Base-by-base conservation (phyloP, 1,140 invertebrate genomes). In the Leptinotarsa lineolata region DNA sequence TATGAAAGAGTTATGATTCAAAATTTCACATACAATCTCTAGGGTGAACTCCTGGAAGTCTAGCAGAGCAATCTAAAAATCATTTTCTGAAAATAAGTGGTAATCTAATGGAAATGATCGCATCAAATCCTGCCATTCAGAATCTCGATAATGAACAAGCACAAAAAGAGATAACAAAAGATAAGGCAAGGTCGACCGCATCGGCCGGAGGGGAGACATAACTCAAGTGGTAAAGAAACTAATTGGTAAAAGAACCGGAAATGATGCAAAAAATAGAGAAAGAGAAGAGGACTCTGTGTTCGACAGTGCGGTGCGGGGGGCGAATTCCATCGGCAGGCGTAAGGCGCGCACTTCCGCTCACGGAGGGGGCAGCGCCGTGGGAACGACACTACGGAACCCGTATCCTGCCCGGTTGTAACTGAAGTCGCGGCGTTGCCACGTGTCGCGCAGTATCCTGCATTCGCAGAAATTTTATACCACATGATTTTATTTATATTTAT, bases 241-340 rank as follows among this genome's bases (percentile, higher is more conserved):
- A 78, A 77, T 78, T 77, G 77, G 77, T 78, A 75, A 78, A 77
- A 78, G 75, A 77, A 78, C 73, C 77, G 77, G 77, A 78, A 78
- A 78, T 64, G 75, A 20, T 73, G 73, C 76, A 77, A 78, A 78
- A 78, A 78, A 54, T 54, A 54, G 48, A 54, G n/a, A 54, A 18
- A 54, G n/a, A 54, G 48, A 18, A 54, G 48, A 54, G 48, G 48
- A 54, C 15, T 16, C 48, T 13, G 48, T n/a, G 15, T 15, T 54
- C 15, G 48, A n/a, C 15, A 54, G 48, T 54, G 48, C n/a, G 15
- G 15, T 16, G 48, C 48, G 48, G 15, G 12, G 48, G 46, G 48
- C 16, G 48, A 54, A 54, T 54, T 54, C 48, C 48, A 18, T 54
- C 48, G 48, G 48, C 48, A 54, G 48, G 48, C 48, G 48, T 54